phyloP scores from a whole-genome alignment of 2,888 invertebrate genomes.

The Acanthopleura granulata region DNA sequence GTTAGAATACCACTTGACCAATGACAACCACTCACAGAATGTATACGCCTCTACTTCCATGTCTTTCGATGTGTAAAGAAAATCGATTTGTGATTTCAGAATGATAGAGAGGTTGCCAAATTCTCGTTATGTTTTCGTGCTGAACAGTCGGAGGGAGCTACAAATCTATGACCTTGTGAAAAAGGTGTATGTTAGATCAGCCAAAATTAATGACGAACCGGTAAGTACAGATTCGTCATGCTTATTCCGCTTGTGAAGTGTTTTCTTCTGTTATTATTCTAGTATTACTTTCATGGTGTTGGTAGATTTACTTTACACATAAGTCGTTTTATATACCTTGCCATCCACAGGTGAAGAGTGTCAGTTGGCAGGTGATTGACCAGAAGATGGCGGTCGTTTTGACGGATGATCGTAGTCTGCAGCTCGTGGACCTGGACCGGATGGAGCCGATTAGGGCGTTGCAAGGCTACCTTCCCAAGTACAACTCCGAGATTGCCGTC shows the following conservation, averaged over 20 bases:
- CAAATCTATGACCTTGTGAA: constrained; percentile 41
- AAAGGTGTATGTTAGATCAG: constrained; percentile 32
- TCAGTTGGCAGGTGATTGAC: not conserved
- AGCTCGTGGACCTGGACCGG: constrained; percentile 33
- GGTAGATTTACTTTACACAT: no score
- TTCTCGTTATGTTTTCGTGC: constrained; percentile 34
- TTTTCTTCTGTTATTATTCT: not conserved
- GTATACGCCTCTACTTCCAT: no score
- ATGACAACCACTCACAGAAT: no score
- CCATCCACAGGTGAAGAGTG: not conserved
- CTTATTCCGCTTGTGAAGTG: no score
- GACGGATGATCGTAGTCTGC: constrained; percentile 33
- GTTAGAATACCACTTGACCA: no score
- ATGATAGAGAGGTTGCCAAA: constrained; percentile 28
- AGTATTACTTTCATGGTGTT: not conserved
- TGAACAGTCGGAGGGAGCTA: constrained; percentile 30
- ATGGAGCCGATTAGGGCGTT: constrained; percentile 31
- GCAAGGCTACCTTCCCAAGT: constrained; percentile 36
- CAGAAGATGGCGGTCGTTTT: constrained; percentile 29
- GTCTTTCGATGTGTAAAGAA: no score
- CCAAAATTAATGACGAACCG: constrained; percentile 29
- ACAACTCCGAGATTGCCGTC: constrained; percentile 25
- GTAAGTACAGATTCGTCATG: no score
- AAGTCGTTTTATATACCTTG: no score
- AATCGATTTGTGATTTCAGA: constrained; percentile 19